Evolutionary conservation across 1,140 invertebrate species (phyloP), one percentile per base, ranked within the genome.

Genomic region (Eumaeus atala): DNA sequence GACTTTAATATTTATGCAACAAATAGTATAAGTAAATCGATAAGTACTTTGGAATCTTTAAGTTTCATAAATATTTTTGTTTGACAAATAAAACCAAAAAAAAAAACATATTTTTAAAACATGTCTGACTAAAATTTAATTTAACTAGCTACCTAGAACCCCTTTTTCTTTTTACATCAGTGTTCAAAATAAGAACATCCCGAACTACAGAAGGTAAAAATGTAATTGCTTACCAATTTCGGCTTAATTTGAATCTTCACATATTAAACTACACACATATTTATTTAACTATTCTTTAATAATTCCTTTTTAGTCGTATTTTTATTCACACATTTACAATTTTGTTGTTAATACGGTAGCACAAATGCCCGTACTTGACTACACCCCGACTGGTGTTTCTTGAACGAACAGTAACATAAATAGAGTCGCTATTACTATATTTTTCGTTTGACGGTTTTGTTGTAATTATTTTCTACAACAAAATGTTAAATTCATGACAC

Each of bases 381-480:
- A 79, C 80, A 81, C 80, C 77, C 80, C 73, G 70, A 66, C 70
- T 61, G 75, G 69, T 80, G 74, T 79, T 80, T 70, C 76, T 70
- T 63, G 64, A 56, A n/a, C 49, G 63, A 67, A 64, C 56, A 61
- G 54, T 14, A 64, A 59, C 62, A 64, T 42, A 51, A 33, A 33
- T 72, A 36, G 76, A 77, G 77, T 68, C 34, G 63, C 11, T 4
- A 11, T 44, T 44, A n/a, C 34, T 36, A 28, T 2, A 28, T 28
- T n/a, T n/a, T 28, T 28, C 21, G 21, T 28, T 28, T 3, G 21
- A 28, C 21, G 6, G 2, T 28, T 28, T 28, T 6, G n/a, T n/a
- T n/a, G n/a, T n/a, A n/a, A n/a, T n/a, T n/a, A n/a, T n/a, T n/a
- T n/a, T n/a, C n/a, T n/a, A n/a, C n/a, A n/a, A n/a, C n/a, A n/a